Conservation (phyloP, 2,797 vertebrate genomes). For the Cyclura pinguis region DNA sequence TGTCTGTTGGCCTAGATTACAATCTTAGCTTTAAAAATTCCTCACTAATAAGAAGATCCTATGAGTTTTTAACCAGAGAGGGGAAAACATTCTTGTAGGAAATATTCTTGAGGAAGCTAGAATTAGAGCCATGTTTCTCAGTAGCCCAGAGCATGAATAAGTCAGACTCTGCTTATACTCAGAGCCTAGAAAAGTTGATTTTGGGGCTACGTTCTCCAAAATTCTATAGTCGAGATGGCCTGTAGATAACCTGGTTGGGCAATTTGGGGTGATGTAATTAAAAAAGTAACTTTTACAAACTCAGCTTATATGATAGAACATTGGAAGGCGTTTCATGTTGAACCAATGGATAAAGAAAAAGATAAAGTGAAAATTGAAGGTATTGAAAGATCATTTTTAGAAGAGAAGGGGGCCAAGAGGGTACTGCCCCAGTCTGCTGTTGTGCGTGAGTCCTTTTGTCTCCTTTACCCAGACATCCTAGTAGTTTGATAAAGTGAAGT, state of each 20-base stretch:
- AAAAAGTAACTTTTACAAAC: too few relatives aligned
- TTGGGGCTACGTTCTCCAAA: too few relatives aligned
- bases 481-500: background rate
- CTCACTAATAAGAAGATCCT: constrained; percentile 15
- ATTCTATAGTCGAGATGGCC: too few relatives aligned
- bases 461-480: background rate
- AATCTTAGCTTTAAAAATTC: constrained; percentile 11
- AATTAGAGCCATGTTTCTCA: background rate
- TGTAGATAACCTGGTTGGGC: too few relatives aligned
- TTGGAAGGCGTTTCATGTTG: background rate
- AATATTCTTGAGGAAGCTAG: background rate
- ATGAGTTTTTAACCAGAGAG: background rate
- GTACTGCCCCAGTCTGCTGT: background rate
- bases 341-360: background rate
- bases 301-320: background rate
- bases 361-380: background rate
- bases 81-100: background rate
- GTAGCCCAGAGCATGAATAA: background rate
- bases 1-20: background rate
- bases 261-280: too few relatives aligned
- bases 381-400: background rate
- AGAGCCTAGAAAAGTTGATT: too few relatives aligned
- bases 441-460: background rate
- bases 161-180: background rate
- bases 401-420: background rate